A percentile compares a stretch with the other conserved stretches of the same genome.
These are phyloP conservation scores for Drosophila murphyi DNA, from an alignment of 1,140 invertebrate species.

Conservation along the genomic window DNA sequence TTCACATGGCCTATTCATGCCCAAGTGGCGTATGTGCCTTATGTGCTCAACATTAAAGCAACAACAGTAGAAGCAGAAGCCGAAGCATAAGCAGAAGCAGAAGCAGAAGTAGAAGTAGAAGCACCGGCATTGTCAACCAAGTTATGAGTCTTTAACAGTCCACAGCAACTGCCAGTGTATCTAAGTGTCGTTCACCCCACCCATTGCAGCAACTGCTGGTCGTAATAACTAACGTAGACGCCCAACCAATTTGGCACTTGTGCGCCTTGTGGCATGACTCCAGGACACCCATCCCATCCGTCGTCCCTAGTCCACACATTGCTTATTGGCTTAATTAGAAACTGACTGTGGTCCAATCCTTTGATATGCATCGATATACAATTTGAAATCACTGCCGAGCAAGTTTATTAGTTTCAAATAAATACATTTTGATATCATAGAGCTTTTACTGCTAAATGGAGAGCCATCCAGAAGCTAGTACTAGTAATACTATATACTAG, in stretches of 20 bases:
- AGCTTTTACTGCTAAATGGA: no score
- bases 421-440: no score
- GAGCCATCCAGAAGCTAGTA: no score
- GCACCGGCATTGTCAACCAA: slow-evolving; percentile 8
- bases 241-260: slow-evolving; percentile 76
- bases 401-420: no score
- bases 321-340: background rate
- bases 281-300: slow-evolving; percentile 1
- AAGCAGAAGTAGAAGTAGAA: no score
- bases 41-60: slow-evolving; percentile 37
- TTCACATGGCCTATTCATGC: slow-evolving; percentile 28
- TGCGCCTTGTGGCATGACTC: slow-evolving; percentile 57
- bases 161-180: slow-evolving; percentile 50
- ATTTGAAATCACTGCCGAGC: slow-evolving; percentile 10
- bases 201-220: slow-evolving; percentile 45
- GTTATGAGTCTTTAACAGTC: slow-evolving; percentile 66
- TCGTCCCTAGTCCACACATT: background rate
- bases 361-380: slow-evolving; percentile 31
- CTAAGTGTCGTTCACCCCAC: slow-evolving; percentile 15
- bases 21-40: slow-evolving; percentile 48
- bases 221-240: slow-evolving; percentile 77
- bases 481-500: no score
- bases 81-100: no score
- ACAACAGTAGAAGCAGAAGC: background rate
- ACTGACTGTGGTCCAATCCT: slow-evolving; percentile 27